Percentiles rank a stretch among this genome's conserved stretches.
Evolutionary conservation across 2,113 vertebrate genomes (phyloP).

Genomic region (Callorhinus ursinus): DNA sequence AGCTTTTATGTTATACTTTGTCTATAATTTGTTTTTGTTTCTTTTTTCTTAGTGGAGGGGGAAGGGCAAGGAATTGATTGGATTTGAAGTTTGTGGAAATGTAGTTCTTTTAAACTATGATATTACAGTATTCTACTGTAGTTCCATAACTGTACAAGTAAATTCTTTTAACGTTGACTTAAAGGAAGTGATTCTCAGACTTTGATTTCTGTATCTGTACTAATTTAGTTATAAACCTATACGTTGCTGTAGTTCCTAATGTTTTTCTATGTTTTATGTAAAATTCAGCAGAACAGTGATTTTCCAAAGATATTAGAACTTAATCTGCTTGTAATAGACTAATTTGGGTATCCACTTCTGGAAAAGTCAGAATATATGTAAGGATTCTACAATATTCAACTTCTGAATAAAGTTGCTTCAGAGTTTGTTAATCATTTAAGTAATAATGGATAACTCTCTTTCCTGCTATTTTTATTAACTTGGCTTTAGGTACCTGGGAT

Average conservation of each 20-base stretch:
- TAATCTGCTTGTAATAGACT: not conserved
- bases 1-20: not conserved
- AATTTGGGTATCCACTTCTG: not conserved
- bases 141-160: not conserved
- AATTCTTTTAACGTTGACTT: not conserved
- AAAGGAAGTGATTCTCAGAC: conserved; percentile 41
- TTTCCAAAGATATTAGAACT: conserved; percentile 39
- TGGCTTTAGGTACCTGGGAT: conserved; percentile 77
- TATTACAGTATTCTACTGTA: not conserved
- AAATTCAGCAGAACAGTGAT: not conserved
- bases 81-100: conserved; percentile 29
- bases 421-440: conserved; percentile 41
- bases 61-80: not conserved
- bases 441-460: conserved; percentile 29
- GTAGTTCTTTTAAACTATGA: conserved; percentile 2
- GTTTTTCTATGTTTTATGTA: conserved; percentile 10
- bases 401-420: conserved; percentile 32
- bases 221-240: not conserved
- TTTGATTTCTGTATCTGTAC: conserved; percentile 9
- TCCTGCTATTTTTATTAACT: conserved; percentile 58
- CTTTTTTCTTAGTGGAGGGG: not conserved
- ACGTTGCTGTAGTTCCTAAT: conserved; percentile 1
- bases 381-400: not conserved
- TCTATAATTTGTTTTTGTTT: not conserved
- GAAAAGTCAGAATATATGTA: conserved; percentile 1